Evolutionary conservation across 2,113 vertebrate genomes (phyloP), one percentile per base, ranked within the genome.

Genomic region (Mustela nigripes): DNA sequence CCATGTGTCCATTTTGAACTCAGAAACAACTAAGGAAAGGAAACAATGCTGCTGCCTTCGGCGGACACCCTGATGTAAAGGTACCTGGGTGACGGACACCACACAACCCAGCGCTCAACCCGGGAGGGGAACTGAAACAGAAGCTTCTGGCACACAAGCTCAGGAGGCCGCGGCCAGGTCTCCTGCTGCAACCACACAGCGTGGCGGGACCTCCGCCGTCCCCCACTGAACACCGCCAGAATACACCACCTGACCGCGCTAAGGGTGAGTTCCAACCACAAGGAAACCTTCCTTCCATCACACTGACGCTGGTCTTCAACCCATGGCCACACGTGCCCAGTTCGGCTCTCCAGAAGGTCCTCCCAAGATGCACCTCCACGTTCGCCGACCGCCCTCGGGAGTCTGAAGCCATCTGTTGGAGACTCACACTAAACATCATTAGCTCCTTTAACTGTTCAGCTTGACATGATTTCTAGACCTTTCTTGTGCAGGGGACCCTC

Each of bases 21-120:
- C 15, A 94, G 71, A 56, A 45, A 48, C 33, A 45, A 58, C 5
- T 1, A 42, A 15, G 63, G 22, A 22, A 42, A 69, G 50, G 58
- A 65, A 76, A 56, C n/a, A 19, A 33, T 11, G 5, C 11, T 60
- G 24, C 81, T 45, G 10, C 50, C 28, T 11, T 74, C 28, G 22
- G 39, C 0, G 3, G n/a, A 53, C 50, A 16, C 63, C n/a, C 0
- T 1, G 36, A 58, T 6, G 26, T 11, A 42, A 39, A 45, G 33
- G n/a, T 1, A 33, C 4, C 7, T 39, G 18, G n/a, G 39, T 0
- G 1, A n/a, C 0, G 7, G n/a, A 60, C 2, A 18, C 18, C 50
- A 15, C 56, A 5, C 48, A 10, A 22, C 16, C 1, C 15, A 24
- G 28, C 11, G 26, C 4, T 4, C 60, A 1, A 36, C 22, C 39